These are phyloP conservation scores for Neodiprion fabricii DNA, from an alignment of 1,140 invertebrate species.

Conservation along the genomic window DNA sequence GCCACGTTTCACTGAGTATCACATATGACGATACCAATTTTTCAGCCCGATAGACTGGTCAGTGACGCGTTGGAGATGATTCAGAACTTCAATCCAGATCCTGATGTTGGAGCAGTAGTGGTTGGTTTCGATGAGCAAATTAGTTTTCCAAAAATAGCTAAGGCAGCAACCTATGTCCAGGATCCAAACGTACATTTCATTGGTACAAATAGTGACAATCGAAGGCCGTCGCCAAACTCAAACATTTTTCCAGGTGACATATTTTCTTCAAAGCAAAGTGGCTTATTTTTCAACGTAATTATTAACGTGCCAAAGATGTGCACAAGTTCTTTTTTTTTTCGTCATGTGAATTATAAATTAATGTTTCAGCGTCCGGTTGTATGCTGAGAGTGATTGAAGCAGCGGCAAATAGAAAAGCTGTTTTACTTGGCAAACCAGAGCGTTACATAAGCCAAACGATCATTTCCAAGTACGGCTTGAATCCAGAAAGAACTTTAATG, in stretches of 20 bases:
- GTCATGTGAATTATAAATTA: background rate
- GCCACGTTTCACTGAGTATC: slow-evolving; percentile 8
- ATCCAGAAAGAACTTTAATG: slow-evolving; percentile 85
- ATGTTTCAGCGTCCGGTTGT: slow-evolving; percentile 77
- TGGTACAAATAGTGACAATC: slow-evolving; percentile 75
- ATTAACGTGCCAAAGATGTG: background rate
- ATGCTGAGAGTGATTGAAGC: slow-evolving; percentile 83
- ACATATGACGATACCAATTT: slow-evolving; percentile 21
- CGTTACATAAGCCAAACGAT: slow-evolving; percentile 62
- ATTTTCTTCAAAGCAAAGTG: slow-evolving; percentile 6
- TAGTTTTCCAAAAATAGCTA: slow-evolving; percentile 87
- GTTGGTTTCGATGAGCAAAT: slow-evolving; percentile 92
- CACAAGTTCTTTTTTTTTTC: no score
- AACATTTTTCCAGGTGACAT: slow-evolving; percentile 44
- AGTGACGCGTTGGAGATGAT: slow-evolving; percentile 53
- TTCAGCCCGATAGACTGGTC: slow-evolving; percentile 66
- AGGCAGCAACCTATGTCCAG: slow-evolving; percentile 84
- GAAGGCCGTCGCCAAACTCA: slow-evolving; percentile 44
- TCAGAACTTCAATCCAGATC: slow-evolving; percentile 67
- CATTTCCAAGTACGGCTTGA: slow-evolving; percentile 68
- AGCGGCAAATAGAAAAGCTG: slow-evolving; percentile 77
- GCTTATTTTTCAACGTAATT: background rate
- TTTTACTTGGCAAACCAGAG: slow-evolving; percentile 85
- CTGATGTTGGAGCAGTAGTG: slow-evolving; percentile 87
- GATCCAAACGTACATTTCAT: slow-evolving; percentile 82